Conservation (phyloP, 2,113 vertebrate genomes). For the Psettodes erumei region DNA sequence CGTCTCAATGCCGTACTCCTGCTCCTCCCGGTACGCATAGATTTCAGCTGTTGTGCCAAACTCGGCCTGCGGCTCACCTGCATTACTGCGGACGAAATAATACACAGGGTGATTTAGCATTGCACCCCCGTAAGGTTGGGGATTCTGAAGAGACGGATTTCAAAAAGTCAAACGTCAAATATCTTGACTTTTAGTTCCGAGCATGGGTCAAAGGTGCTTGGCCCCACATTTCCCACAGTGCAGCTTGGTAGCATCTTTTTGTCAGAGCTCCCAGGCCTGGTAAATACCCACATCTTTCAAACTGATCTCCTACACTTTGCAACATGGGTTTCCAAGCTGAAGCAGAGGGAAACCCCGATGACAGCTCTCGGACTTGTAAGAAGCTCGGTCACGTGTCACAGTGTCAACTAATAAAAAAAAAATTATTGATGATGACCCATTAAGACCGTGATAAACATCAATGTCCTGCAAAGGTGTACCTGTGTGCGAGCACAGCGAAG, state of each 20-base stretch:
- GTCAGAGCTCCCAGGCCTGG: neutral
- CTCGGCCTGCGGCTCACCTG: conserved; percentile 86
- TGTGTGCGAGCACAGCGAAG: conserved; percentile 96
- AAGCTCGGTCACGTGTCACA: too few relatives aligned
- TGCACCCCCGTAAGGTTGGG: neutral
- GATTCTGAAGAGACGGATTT: neutral
- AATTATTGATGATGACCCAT: too few relatives aligned
- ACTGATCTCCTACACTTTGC: neutral
- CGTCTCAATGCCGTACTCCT: conserved; percentile 95
- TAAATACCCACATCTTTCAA: neutral
- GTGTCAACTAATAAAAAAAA: too few relatives aligned
- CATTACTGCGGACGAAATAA: conserved; percentile 76
- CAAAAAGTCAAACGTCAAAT: neutral
- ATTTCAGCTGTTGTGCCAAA: conserved; percentile 99
- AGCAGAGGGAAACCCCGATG: neutral
- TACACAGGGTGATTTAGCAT: too few relatives aligned
- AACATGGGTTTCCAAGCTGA: neutral
- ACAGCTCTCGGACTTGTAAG: neutral
- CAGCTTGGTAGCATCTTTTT: neutral
- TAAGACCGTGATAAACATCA: neutral
- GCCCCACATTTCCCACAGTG: neutral
- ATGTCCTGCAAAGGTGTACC: conserved; percentile 77
- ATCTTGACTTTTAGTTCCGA: neutral
- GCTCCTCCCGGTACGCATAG: conserved; percentile 95
- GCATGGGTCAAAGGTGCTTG: neutral